These are phyloP conservation scores for Stenurella melanura DNA, from an alignment of 2,888 invertebrate genomes.

Conservation along the genomic window DNA sequence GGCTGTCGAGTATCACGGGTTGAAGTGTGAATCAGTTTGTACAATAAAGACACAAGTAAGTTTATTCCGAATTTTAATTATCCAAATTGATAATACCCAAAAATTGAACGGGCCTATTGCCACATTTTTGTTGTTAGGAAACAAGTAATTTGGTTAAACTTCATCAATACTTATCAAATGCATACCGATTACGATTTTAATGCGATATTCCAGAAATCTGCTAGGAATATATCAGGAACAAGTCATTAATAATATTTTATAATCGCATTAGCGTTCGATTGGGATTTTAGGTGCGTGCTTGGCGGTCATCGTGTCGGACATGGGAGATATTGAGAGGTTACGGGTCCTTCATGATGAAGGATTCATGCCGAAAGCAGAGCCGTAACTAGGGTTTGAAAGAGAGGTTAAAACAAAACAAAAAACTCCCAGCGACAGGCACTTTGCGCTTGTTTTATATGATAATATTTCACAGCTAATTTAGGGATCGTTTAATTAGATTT, in stretches of 20 bases:
- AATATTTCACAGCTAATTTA: neutral
- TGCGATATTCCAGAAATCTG: neutral
- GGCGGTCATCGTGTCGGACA: slow-evolving; percentile 28
- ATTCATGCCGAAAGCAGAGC: slow-evolving; percentile 14
- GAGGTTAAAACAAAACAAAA: neutral
- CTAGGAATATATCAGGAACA: neutral
- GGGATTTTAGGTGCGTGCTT: slow-evolving; percentile 23
- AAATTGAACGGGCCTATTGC: no score
- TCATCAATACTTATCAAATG: no score
- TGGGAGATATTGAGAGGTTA: slow-evolving; percentile 28
- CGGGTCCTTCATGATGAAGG: slow-evolving; percentile 19
- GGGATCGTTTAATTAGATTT: neutral
- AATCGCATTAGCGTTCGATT: slow-evolving; percentile 17
- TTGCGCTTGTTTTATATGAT: neutral
- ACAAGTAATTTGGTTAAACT: no score
- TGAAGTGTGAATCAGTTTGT: no score
- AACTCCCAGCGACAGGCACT: neutral
- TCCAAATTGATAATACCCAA: no score
- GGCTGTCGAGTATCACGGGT: no score
- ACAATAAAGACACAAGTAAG: no score
- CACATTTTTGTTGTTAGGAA: no score
- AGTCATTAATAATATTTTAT: slow-evolving; percentile 11
- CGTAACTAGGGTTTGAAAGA: slow-evolving; percentile 2
- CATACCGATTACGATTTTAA: neutral
- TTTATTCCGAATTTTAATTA: no score